A percentile compares a stretch with the other conserved stretches of the same genome.
Evolutionary conservation across 1,140 invertebrate species (phyloP).

Genomic region (Eubasilissa regina): DNA sequence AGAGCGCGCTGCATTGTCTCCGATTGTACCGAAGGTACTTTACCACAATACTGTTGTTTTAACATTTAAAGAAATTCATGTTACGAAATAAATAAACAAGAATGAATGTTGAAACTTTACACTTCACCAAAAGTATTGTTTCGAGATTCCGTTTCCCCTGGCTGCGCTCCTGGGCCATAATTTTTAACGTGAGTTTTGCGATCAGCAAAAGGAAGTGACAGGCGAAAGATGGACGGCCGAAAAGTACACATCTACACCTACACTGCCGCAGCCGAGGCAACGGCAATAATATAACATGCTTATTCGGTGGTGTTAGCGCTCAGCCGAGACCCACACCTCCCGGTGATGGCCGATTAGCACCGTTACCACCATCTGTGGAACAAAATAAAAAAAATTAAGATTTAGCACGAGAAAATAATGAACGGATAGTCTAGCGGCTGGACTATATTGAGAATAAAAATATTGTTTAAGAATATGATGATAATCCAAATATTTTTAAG

Average conservation of each 20-base stretch:
- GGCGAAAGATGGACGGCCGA: conserved; percentile 59
- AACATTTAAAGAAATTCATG: too few relatives aligned
- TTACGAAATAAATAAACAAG: too few relatives aligned
- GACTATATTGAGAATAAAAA: too few relatives aligned
- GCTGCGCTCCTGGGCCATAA: conserved; percentile 56
- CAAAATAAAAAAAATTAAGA: background rate
- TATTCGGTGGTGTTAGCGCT: conserved; percentile 13
- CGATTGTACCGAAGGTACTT: too few relatives aligned
- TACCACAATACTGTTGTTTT: too few relatives aligned
- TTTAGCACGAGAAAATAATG: too few relatives aligned
- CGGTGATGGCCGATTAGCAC: conserved; percentile 1
- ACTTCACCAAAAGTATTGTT: too few relatives aligned
- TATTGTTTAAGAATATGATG: too few relatives aligned
- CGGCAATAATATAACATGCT: conserved; percentile 30
- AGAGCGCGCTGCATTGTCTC: too few relatives aligned
- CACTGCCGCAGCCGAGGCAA: conserved; percentile 4
- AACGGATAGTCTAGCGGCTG: too few relatives aligned
- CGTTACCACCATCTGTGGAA: conserved; percentile 38
- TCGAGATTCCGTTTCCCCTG: background rate
- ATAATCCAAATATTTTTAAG: too few relatives aligned
- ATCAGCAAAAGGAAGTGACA: conserved; percentile 61
- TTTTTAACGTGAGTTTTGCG: conserved; percentile 61
- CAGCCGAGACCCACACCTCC: conserved; percentile 36
- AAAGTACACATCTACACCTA: conserved; percentile 54
- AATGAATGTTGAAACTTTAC: too few relatives aligned